Evolutionary conservation across 1,140 invertebrate species (phyloP).

Genomic region (Pseudobourletiella spinata): DNA sequence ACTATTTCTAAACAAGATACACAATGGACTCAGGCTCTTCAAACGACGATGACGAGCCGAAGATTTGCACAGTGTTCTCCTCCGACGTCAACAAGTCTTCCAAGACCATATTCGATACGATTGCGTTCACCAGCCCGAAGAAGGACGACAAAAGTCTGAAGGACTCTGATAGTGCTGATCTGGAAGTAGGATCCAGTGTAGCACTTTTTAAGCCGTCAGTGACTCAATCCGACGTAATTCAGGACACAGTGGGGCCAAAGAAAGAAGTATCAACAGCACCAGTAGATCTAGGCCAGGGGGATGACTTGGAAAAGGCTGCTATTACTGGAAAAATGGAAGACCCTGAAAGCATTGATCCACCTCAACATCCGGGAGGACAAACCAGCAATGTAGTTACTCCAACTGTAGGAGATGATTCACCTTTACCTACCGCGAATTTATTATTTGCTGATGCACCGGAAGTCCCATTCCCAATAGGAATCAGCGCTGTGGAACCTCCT

Average conservation of each 20-base stretch:
- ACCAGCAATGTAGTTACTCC: too few relatives aligned
- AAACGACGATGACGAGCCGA: constrained; percentile 30
- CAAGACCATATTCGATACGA: constrained; percentile 27
- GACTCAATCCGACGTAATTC: too few relatives aligned
- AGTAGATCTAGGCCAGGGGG: too few relatives aligned
- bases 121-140: constrained; percentile 27
- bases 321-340: too few relatives aligned
- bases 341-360: too few relatives aligned
- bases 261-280: too few relatives aligned
- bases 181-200: too few relatives aligned
- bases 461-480: constrained; percentile 21
- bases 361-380: too few relatives aligned
- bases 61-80: constrained; percentile 27
- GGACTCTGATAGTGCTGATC: background rate
- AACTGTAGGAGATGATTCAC: background rate
- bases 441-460: constrained; percentile 18
- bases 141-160: constrained; percentile 12
- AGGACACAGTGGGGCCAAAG: too few relatives aligned
- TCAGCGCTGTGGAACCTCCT: background rate
- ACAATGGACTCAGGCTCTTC: constrained; percentile 22
- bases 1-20: too few relatives aligned
- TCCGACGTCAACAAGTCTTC: constrained; percentile 8
- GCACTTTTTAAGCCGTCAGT: too few relatives aligned
- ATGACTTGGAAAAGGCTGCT: too few relatives aligned
- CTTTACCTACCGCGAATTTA: constrained; percentile 6